These are phyloP conservation scores for Nasonia longicornis DNA, from an alignment of 1,140 invertebrate genomes.

Conservation along the genomic window DNA sequence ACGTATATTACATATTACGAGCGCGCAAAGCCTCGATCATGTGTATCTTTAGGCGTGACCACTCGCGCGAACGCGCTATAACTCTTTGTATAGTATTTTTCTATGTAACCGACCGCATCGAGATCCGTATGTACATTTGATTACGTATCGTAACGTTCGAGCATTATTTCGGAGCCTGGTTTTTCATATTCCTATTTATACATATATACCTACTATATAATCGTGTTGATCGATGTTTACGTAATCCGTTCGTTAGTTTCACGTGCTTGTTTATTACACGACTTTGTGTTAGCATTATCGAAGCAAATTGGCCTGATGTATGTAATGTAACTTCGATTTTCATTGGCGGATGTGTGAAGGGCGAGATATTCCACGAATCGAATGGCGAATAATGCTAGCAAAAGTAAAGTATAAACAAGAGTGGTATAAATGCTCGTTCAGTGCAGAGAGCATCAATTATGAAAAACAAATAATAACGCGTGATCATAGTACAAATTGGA, in stretches of 20 bases:
- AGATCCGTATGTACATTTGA: not conserved
- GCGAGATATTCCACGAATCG: not conserved
- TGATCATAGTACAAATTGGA: slow-evolving; percentile 44
- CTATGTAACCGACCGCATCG: not conserved
- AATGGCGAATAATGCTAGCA: slow-evolving; percentile 28
- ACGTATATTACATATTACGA: not conserved
- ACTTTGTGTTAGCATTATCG: slow-evolving; percentile 21
- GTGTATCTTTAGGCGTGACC: not conserved
- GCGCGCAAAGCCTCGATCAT: not conserved
- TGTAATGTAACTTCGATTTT: not conserved
- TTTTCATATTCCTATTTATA: not conserved
- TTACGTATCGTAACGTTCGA: not conserved
- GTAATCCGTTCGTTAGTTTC: not conserved
- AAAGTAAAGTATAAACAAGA: slow-evolving; percentile 17
- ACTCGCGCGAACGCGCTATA: not conserved
- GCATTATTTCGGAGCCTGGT: not conserved
- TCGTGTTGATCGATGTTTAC: not conserved
- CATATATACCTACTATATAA: not conserved
- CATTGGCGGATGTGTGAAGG: not conserved
- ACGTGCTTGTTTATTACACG: not conserved
- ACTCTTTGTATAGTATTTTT: slow-evolving; percentile 40
- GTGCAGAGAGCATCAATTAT: slow-evolving; percentile 19
- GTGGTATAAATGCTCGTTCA: not conserved
- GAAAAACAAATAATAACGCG: slow-evolving; percentile 7
- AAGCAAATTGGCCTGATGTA: not conserved